phyloP scores from a whole-genome alignment of 2,797 vertebrate genomes.

The Threskiornis aethiopicus region DNA sequence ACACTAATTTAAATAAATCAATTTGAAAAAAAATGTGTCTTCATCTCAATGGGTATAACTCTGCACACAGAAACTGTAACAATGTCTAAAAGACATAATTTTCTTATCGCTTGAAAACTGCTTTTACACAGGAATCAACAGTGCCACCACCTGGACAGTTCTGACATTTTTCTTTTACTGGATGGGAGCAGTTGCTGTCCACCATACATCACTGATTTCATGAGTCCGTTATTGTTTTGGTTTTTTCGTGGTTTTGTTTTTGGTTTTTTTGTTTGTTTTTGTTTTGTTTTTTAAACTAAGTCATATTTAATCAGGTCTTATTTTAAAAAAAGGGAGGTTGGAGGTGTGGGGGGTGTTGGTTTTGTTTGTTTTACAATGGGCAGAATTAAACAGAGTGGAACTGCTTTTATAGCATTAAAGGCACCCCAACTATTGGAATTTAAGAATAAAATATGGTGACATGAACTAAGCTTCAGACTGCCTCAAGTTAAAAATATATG shows the following conservation, averaged over 20 bases:
- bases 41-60: neutral
- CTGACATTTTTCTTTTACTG: neutral
- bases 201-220: accelerated
- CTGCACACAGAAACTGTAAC: neutral
- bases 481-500: neutral
- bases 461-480: neutral
- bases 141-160: conserved; percentile 67
- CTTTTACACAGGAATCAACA: neutral
- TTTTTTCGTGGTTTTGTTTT: too few relatives aligned
- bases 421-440: neutral
- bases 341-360: accelerated
- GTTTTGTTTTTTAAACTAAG: neutral
- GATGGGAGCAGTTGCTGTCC: neutral
- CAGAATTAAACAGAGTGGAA: neutral
- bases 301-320: neutral
- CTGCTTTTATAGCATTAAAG: neutral
- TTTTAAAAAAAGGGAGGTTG: neutral
- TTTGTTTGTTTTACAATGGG: neutral
- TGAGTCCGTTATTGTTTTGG: neutral
- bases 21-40: neutral
- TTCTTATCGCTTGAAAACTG: neutral
- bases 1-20: neutral
- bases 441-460: neutral
- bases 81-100: neutral
- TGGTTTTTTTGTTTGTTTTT: too few relatives aligned